Base-by-base conservation (phyloP, 2,888 invertebrate species). In the Cynaeus angustus region DNA sequence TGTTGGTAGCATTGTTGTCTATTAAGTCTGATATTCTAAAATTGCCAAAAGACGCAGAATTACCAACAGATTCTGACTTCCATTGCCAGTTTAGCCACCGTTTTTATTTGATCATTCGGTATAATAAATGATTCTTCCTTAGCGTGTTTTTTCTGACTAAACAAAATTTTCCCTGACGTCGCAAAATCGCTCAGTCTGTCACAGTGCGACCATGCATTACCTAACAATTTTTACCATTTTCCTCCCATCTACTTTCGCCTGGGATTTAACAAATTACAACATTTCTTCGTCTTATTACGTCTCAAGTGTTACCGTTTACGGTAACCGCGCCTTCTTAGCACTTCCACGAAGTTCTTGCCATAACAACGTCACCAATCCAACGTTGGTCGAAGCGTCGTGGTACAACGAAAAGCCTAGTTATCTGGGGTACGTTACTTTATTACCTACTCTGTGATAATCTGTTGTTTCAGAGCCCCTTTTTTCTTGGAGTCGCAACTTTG, bases 271-370 rank as follows among this genome's bases (percentile, higher is more conserved):
- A 6, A 48, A 12, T 61, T 73, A 77, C 13, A 80, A 78, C 16
- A 75, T 83, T 14, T 67, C 72, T 37, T 62, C 73, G 28, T 75
- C 78, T 66, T 82, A 81, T 75, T 83, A 79, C 56, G 70, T 84
- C 26, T 83, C 83, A 64, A 84, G 83, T 75, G 82, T 86, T 14
- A 80, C 83, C 0, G 76, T 86, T 8, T 85, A 84, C 77, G 82
- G 82, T 72, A 84, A 83, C 68, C 81, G 83, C 37, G 86, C 83
- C 4, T 87, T 85, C 78, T 72, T 86, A 10, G 82, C 85, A 0
- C 75, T 86, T 56, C 86, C 86, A 1, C 78, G 85, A 74, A 79
- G 76, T 68, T 74, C 78, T 5, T 83, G 83, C 55, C 74, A 75
- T 43, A 79, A 81, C 46, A 79, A 79, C 30, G 38, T 75, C 26